Evolutionary conservation across 2,113 vertebrate genomes (phyloP).

Genomic region (Australoheros scitulus): DNA sequence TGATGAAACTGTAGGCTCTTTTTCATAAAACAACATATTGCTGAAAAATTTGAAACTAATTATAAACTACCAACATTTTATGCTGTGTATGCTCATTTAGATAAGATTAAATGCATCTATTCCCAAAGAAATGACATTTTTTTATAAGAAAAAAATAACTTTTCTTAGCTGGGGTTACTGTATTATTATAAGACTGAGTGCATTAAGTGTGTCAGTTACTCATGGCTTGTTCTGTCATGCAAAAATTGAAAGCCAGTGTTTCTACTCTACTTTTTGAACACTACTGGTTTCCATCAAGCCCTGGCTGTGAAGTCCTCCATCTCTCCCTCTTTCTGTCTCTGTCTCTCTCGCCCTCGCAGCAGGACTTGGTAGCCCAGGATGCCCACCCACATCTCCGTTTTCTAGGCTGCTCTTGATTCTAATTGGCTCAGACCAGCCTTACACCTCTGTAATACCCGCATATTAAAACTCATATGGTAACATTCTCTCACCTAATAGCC

Average conservation of each 20-base stretch:
- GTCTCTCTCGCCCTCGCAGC: conserved; percentile 24
- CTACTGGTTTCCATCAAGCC: conserved; percentile 53
- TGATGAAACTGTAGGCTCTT: neutral
- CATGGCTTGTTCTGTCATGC: neutral
- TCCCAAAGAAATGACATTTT: fast-evolving
- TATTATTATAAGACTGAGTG: neutral
- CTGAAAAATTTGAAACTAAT: neutral
- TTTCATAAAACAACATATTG: neutral
- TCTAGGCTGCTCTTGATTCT: conserved; percentile 64
- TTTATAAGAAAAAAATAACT: neutral
- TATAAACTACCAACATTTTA: neutral
- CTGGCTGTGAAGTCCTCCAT: conserved; percentile 33
- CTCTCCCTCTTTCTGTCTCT: conserved; percentile 10
- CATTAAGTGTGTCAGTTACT: neutral
- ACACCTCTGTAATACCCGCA: conserved; percentile 73
- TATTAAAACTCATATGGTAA: conserved; percentile 80
- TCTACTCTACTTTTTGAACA: conserved; percentile 19
- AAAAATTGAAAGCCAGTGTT: conserved; percentile 39
- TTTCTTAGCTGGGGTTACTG: neutral
- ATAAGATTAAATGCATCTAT: neutral
- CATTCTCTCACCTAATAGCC: conserved; percentile 85
- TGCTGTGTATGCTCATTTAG: neutral
- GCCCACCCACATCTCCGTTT: conserved; percentile 59
- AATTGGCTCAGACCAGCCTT: conserved; percentile 73
- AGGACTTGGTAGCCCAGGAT: conserved; percentile 43